A percentile compares a stretch with the other conserved stretches of the same genome.
phyloP scores from a whole-genome alignment of 35 echinoderm and acorn worm species.

The Stichopus chloronotus region DNA sequence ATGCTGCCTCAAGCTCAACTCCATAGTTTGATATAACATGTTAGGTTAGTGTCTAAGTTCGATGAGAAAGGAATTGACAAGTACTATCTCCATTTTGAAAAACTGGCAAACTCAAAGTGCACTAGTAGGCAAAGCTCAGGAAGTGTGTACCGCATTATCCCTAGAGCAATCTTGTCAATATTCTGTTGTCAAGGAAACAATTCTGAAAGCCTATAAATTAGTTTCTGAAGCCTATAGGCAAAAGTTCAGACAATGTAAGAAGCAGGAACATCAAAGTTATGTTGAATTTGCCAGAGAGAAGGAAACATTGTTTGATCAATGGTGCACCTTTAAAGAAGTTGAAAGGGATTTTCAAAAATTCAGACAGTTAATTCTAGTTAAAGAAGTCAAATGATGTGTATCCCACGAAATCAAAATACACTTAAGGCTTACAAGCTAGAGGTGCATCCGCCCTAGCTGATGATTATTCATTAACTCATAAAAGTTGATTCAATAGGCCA shows the following conservation, averaged over 20 bases:
- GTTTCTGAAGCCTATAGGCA: slow-evolving; percentile 48
- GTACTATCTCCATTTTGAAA: background rate
- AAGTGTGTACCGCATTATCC: background rate
- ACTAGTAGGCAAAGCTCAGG: background rate
- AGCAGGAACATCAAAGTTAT: background rate
- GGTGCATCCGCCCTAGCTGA: slow-evolving; percentile 27
- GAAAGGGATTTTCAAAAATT: background rate
- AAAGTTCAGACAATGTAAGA: background rate
- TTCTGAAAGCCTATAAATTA: slow-evolving; percentile 18
- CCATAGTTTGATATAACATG: slow-evolving; percentile 26
- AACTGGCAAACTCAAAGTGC: slow-evolving; percentile 18
- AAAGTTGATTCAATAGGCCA: background rate
- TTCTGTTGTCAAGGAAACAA: background rate
- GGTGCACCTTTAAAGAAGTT: background rate
- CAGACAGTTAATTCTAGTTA: background rate
- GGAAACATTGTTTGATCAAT: background rate
- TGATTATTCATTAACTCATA: slow-evolving; percentile 37
- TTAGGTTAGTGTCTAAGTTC: slow-evolving; percentile 56
- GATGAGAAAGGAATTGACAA: background rate
- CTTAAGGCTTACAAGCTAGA: background rate
- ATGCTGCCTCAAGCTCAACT: background rate
- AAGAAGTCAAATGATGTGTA: slow-evolving; percentile 22
- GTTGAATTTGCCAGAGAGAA: background rate
- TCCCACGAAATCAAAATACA: background rate
- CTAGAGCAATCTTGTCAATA: background rate